Conservation (phyloP, 2,797 vertebrate genomes). For the Tapera naevia region DNA sequence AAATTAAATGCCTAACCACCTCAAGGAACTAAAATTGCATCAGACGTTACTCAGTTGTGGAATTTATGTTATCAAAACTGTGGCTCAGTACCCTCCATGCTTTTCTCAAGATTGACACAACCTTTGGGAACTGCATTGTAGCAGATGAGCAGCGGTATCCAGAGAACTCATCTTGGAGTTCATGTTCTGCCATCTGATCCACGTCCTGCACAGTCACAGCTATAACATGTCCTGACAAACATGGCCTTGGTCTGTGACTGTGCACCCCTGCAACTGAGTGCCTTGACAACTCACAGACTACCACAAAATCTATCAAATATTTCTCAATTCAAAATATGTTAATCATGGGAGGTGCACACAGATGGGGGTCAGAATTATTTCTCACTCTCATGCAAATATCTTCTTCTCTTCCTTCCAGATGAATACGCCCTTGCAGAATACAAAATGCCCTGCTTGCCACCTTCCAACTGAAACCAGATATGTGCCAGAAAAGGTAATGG, state of each 20-base stretch:
- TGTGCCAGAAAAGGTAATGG: background rate
- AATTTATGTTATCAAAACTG: background rate
- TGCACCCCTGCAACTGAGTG: background rate
- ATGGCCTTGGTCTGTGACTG: background rate
- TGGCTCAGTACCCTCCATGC: background rate
- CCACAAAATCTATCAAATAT: background rate
- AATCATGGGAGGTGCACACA: background rate
- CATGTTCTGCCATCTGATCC: background rate
- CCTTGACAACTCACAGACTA: background rate
- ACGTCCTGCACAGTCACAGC: background rate
- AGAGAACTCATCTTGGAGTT: background rate
- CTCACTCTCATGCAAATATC: background rate
- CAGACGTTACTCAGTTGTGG: background rate
- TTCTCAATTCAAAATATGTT: background rate
- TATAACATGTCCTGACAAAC: background rate
- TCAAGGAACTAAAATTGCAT: background rate
- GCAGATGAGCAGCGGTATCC: background rate
- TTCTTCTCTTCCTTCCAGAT: slow-evolving; percentile 37
- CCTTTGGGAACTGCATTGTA: background rate
- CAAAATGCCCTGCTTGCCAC: background rate
- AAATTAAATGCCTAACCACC: background rate
- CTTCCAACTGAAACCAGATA: background rate
- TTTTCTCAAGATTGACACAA: background rate
- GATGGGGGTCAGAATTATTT: background rate
- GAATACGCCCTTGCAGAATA: slow-evolving; percentile 57